phyloP scores from a whole-genome alignment of 2,113 vertebrate genomes.

The Nesospiza acunhae region DNA sequence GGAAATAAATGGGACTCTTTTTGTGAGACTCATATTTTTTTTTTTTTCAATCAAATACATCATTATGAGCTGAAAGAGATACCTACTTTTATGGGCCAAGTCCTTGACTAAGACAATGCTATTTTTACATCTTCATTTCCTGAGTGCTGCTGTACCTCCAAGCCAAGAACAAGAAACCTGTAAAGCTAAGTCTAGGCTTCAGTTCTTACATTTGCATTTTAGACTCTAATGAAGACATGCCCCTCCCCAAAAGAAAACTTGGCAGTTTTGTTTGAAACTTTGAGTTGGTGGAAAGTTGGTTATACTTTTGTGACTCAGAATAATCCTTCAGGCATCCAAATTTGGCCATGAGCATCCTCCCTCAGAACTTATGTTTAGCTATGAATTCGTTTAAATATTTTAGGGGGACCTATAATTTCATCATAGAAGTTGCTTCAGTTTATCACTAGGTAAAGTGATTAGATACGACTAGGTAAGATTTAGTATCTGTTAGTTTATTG shows the following conservation, averaged over 20 bases:
- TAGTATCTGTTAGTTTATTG: not conserved
- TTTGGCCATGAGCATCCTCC: not conserved
- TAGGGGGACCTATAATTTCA: not conserved
- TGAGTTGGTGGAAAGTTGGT: not conserved
- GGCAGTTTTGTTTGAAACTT: not conserved
- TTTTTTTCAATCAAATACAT: not conserved
- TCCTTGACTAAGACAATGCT: slow-evolving; percentile 27
- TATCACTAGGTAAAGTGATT: not conserved
- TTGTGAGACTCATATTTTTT: not conserved
- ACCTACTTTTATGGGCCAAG: not conserved
- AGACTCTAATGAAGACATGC: not conserved
- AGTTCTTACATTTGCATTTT: not conserved
- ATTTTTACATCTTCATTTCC: slow-evolving; percentile 53
- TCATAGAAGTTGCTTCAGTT: not conserved
- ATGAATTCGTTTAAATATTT: not conserved
- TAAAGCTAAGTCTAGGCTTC: not conserved
- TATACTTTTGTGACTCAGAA: not conserved
- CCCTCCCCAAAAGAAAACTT: not conserved
- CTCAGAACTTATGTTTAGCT: not conserved
- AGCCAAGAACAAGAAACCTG: not conserved
- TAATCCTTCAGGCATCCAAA: not conserved
- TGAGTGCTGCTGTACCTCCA: slow-evolving; percentile 1
- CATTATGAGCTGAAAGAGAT: not conserved
- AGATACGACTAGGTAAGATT: not conserved
- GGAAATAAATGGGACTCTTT: not conserved